Base-by-base conservation (phyloP, 2,888 invertebrate genomes). In the Synergus umbraculus region DNA sequence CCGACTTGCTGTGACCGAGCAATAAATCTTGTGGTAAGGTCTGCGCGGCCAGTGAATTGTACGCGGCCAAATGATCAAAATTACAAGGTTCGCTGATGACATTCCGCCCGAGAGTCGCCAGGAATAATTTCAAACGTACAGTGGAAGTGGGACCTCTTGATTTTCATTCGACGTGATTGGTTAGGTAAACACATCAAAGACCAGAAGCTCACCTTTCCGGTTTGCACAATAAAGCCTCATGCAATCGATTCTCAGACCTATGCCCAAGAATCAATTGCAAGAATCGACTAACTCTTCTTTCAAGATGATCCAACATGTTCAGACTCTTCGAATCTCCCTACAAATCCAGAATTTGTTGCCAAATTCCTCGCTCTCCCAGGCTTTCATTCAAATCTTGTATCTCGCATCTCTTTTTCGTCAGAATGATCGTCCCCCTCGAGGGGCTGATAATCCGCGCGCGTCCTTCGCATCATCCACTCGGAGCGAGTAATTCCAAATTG, bases 21-120 rank as follows among this genome's bases (percentile, higher is more conserved):
- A 89, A 90, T 90, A 89, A 91, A 89, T 90, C 86, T 85, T 90
- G 89, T 86, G 91, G 90, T 89, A 85, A 89, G 86, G 86, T 87
- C 86, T 83, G 85, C 83, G 84, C 85, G 79, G 86, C 85, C 84
- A 84, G 84, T 84, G 85, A 85, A 91, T 91, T 88, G 89, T 89
- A 89, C 90, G 91, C 91, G 91, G 91, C 89, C 90, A 89, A 91
- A 91, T 90, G 88, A 91, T 90, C 90, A 91, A 91, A 92, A 92
- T 91, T 92, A 91, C 91, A 91, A 91, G 91, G 90, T 91, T 89
- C 87, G 88, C 85, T 91, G 91, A 92, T 91, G 91, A 90, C 87
- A 87, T 90, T 90, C 88, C 86, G 88, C 86, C 88, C 79, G 66
- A 79, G 64, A 83, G 89, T 89, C 88, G 87, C 86, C 85, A 83